These are phyloP conservation scores for Tenualosa ilisha DNA, from an alignment of 2,797 vertebrate genomes.

Conservation along the genomic window DNA sequence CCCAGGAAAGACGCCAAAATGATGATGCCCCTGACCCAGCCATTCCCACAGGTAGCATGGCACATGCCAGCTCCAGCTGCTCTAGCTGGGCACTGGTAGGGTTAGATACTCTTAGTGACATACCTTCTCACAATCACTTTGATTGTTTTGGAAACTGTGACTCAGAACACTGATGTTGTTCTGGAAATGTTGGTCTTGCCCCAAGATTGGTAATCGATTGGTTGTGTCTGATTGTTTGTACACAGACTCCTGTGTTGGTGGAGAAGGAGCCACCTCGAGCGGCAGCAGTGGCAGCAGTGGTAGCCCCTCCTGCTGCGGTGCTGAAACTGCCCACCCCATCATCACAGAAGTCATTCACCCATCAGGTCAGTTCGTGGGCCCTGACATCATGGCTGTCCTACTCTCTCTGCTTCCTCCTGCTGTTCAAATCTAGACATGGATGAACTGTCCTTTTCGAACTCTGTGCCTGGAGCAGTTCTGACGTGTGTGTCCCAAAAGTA, in stretches of 20 bases:
- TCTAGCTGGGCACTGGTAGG: too few relatives aligned
- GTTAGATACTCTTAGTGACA: too few relatives aligned
- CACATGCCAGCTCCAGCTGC: background rate
- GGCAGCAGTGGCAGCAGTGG: background rate
- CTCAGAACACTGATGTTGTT: background rate
- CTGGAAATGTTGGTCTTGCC: background rate
- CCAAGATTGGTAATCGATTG: background rate
- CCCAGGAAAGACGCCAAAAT: constrained; percentile 91
- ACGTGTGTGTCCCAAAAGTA: too few relatives aligned
- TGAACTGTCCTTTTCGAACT: background rate
- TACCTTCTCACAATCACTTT: too few relatives aligned
- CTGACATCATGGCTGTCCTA: background rate
- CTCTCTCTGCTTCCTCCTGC: too few relatives aligned
- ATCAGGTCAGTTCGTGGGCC: constrained; percentile 77
- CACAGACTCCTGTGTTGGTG: constrained; percentile 68
- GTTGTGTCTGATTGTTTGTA: background rate
- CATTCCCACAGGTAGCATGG: constrained; percentile 75
- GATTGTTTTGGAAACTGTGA: too few relatives aligned
- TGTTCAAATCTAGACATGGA: background rate
- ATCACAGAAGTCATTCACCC: constrained; percentile 86
- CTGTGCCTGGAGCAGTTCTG: background rate
- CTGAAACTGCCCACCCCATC: constrained; percentile 84
- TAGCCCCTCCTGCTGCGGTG: constrained; percentile 72
- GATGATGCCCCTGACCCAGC: constrained; percentile 73
- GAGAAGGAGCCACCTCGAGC: constrained; percentile 84